Conservation (phyloP, 1,140 invertebrate species). For the Ceratosolen fusciceps region DNA sequence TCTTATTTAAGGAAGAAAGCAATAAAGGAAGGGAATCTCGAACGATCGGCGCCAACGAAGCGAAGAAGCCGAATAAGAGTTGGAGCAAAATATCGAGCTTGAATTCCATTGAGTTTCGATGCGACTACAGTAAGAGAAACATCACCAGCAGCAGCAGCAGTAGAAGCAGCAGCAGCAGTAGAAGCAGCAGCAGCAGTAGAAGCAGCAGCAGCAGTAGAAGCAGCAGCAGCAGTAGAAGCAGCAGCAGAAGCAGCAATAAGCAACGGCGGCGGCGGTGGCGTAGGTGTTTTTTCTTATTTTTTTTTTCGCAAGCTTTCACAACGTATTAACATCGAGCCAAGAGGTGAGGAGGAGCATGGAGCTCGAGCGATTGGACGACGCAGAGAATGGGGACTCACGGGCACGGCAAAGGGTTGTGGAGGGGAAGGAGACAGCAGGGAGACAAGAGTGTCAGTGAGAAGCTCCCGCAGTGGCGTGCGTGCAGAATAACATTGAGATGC, state of each 20-base stretch:
- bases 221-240: constrained; percentile 20
- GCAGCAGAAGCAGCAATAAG: constrained; percentile 17
- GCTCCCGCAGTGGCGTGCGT: constrained; percentile 49
- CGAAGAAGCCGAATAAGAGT: constrained; percentile 11
- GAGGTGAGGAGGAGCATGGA: not conserved
- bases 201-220: constrained; percentile 15
- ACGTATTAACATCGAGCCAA: constrained; percentile 44
- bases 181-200: not conserved
- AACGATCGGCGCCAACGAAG: constrained; percentile 36
- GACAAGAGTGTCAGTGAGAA: constrained; percentile 47
- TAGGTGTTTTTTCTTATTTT: constrained; percentile 45
- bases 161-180: not conserved
- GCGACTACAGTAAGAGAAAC: not conserved
- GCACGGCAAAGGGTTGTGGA: not conserved
- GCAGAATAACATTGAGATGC: constrained; percentile 57
- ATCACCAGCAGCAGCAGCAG: not conserved
- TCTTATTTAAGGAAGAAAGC: constrained; percentile 51
- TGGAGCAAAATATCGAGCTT: constrained; percentile 11
- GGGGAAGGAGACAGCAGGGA: not conserved
- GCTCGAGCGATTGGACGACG: not conserved
- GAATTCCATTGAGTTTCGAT: constrained; percentile 31
- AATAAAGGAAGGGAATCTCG: constrained; percentile 44
- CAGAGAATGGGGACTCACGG: not conserved
- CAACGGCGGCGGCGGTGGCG: constrained; percentile 6
- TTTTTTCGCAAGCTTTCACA: constrained; percentile 49